Evolutionary conservation across 2,888 invertebrate genomes (phyloP).

Genomic region (Venustoraphidia nigricollis): DNA sequence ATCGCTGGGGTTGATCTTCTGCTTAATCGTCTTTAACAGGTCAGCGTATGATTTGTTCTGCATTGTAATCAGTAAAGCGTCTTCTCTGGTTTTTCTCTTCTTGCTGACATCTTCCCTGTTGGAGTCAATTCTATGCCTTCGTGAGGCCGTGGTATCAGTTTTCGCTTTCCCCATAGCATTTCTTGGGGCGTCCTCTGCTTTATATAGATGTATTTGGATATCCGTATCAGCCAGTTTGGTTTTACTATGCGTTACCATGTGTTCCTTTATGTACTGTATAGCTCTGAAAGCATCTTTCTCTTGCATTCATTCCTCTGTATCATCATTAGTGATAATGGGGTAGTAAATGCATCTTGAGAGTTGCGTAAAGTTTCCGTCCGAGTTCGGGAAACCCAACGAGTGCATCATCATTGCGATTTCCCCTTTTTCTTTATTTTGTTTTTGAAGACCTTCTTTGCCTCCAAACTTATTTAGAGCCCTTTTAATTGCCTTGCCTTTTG

Average conservation of each 20-base stretch:
- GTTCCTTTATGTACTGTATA: too few species aligned
- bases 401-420: too few species aligned
- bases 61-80: conserved; percentile 7
- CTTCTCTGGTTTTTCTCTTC: conserved; percentile 1
- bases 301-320: conserved; percentile 9
- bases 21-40: too few species aligned
- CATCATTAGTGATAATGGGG: conserved; percentile 11
- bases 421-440: conserved; percentile 7
- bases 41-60: too few species aligned
- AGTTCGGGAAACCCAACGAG: too few species aligned
- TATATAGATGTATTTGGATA: too few species aligned
- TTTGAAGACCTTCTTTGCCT: conserved; percentile 4
- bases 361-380: too few species aligned
- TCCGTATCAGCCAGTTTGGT: conserved; percentile 5
- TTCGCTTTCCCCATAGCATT: not conserved
- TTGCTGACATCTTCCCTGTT: not conserved
- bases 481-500: conserved; percentile 2
- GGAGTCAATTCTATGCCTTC: not conserved
- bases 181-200: not conserved
- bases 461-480: conserved; percentile 7
- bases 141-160: not conserved
- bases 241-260: too few species aligned
- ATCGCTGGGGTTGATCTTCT: too few species aligned
- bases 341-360: too few species aligned
- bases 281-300: too few species aligned